These are phyloP conservation scores for Strigamia maritima DNA, from an alignment of 2,888 invertebrate species.

Conservation along the genomic window DNA sequence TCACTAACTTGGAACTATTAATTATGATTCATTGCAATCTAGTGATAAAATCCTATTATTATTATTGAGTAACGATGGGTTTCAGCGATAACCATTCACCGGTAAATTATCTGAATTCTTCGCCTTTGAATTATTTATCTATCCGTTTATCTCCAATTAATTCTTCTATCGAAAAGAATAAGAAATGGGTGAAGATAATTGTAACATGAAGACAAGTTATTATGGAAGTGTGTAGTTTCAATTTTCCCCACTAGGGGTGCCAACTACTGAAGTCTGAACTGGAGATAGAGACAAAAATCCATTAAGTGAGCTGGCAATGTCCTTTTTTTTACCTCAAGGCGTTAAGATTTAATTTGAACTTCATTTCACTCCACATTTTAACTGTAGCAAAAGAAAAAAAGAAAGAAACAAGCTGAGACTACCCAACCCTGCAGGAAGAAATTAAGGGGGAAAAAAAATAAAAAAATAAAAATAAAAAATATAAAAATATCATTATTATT, in stretches of 20 bases:
- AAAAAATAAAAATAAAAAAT: not conserved
- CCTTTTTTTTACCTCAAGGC: not conserved
- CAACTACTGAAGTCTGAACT: constrained; percentile 17
- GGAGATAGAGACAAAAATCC: constrained; percentile 26
- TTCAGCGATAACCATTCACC: too few species aligned
- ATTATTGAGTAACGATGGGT: too few species aligned
- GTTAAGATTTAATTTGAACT: constrained; percentile 29
- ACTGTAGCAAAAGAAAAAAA: not conserved
- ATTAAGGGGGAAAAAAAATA: not conserved
- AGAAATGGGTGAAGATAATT: not conserved
- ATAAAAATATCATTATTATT: too few species aligned
- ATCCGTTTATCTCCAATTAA: not conserved
- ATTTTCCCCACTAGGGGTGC: constrained; percentile 16
- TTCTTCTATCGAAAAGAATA: not conserved
- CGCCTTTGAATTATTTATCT: too few species aligned
- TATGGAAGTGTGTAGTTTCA: constrained; percentile 22
- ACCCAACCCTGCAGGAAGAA: constrained; percentile 5
- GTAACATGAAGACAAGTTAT: constrained; percentile 24
- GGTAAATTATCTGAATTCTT: too few species aligned
- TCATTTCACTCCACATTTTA: constrained; percentile 29
- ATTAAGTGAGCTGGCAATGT: constrained; percentile 10
- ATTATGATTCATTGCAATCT: too few species aligned
- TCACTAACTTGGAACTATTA: too few species aligned
- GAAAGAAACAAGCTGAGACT: not conserved
- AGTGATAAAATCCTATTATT: too few species aligned